Evolutionary conservation across 2,113 vertebrate genomes (phyloP), one percentile per base, ranked within the genome.

Genomic region (Anolis carolinensis): DNA sequence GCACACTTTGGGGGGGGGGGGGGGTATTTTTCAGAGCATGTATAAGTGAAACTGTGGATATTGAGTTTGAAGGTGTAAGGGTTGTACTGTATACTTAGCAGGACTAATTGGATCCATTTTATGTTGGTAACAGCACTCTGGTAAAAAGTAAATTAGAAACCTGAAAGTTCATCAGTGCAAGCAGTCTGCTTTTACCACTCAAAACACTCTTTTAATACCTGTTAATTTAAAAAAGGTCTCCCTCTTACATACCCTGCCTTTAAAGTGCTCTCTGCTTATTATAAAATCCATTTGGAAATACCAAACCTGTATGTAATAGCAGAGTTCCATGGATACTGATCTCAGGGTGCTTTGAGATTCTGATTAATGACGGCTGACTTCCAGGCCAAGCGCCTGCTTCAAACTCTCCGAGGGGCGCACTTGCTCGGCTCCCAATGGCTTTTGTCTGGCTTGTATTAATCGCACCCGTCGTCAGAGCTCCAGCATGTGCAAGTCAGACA

Each of bases 311-410:
- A 59, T 59, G 11, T 59, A 59, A 59, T 59, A 55, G 52, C 50
- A 63, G 1, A 7, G 27, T 52, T 52, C 74, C 44, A 77, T 52
- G 44, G 68, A 21, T 81, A 81, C 72, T 20, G 9, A 83, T 88
- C 27, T 75, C 79, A 88, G 63, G 79, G 83, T 32, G 32, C 67
- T 59, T 65, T 81, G 55, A 93, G 36, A 86, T 59, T 89, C 63
- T 86, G 74, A 73, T 93, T 88, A 78, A 67, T 6, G 74, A 65
- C 34, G 76, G 5, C 7, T 84, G 86, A 65, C 67, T 84, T 85
- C 86, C 63, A 83, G 44, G 48, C 5, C 6, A 30, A 79, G 52
- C 92, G 88, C 7, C 48, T 80, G 21, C 21, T 27, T 2, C 39
- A 75, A 30, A 8, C 25, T 36, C 63, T 74, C 0, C 0, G 0